Conservation (phyloP, 2,113 vertebrate genomes). For the Leucoraja erinaceus region DNA sequence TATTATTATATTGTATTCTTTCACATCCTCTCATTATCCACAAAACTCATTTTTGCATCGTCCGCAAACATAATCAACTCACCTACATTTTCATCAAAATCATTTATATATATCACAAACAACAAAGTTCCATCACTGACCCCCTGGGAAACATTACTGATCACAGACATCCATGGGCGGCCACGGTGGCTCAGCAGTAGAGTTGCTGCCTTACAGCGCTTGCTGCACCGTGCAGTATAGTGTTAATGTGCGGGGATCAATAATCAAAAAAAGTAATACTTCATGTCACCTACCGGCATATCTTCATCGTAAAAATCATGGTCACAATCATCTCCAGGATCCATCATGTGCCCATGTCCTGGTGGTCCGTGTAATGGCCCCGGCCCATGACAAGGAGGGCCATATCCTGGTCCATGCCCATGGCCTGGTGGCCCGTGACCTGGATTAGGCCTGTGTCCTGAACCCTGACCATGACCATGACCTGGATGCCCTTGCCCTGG, state of each 20-base stretch:
- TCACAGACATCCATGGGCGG: too few species aligned
- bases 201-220: too few species aligned
- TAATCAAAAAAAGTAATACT: background rate
- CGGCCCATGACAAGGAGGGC: background rate
- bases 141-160: too few species aligned
- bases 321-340: constrained; percentile 17
- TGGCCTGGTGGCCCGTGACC: background rate
- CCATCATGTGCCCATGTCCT: background rate
- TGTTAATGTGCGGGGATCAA: background rate
- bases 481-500: background rate
- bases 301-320: constrained; percentile 53
- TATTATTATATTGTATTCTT: too few species aligned
- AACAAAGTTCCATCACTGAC: too few species aligned
- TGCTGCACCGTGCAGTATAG: too few species aligned
- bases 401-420: background rate
- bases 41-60: too few species aligned
- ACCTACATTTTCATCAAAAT: too few species aligned
- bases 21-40: too few species aligned
- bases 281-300: constrained; percentile 53
- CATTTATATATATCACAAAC: too few species aligned
- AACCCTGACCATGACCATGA: background rate
- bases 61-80: too few species aligned
- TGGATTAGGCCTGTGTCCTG: background rate
- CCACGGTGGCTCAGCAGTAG: too few species aligned
- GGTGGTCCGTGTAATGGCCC: background rate